Evolutionary conservation across 2,113 vertebrate species (phyloP).

Genomic region (Malurus melanocephalus): DNA sequence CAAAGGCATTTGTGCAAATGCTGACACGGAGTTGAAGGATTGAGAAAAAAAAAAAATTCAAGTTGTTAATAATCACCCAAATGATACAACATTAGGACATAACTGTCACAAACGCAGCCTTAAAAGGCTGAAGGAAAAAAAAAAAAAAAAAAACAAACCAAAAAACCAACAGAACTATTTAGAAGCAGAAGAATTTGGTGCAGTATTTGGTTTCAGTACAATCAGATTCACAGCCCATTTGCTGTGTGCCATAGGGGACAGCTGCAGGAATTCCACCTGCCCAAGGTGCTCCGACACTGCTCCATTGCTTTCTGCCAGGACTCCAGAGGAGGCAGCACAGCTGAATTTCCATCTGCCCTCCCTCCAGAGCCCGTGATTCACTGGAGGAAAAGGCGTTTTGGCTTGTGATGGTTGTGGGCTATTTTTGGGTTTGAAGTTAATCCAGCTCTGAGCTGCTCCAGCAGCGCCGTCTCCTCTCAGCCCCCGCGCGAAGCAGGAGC

Average conservation of each 20-base stretch:
- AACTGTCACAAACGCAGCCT: background rate
- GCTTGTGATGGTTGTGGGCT: slow-evolving; percentile 12
- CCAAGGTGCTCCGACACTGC: background rate
- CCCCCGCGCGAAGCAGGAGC: background rate
- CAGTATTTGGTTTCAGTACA: background rate
- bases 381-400: background rate
- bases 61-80: background rate
- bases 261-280: background rate
- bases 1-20: background rate
- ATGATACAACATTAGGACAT: background rate
- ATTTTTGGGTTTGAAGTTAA: slow-evolving; percentile 57
- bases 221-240: background rate
- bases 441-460: slow-evolving; percentile 40
- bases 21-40: background rate
- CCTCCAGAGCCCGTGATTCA: background rate
- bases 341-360: background rate
- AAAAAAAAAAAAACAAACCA: no score
- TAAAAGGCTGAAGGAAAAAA: background rate
- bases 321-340: background rate
- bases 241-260: background rate
- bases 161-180: background rate
- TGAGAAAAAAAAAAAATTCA: background rate
- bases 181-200: background rate
- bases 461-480: background rate
- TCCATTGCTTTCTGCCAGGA: background rate